Evolutionary conservation across 2,888 invertebrate species (phyloP).

Genomic region (Zhengitettix transpicula): DNA sequence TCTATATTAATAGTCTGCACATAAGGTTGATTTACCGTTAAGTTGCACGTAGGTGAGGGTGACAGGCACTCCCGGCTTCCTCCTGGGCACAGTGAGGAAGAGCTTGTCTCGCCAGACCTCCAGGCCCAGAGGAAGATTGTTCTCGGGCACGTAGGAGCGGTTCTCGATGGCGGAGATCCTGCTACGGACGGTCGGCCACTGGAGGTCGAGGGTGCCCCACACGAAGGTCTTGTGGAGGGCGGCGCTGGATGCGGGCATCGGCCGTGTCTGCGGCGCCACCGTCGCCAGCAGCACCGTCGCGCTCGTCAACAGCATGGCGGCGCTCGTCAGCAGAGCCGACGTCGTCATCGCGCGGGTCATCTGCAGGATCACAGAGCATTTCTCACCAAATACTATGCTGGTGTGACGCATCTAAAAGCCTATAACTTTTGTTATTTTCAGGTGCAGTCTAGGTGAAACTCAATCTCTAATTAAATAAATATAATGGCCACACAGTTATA

Average conservation of each 20-base stretch:
- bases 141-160: conserved; percentile 47
- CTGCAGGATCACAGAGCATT: not conserved
- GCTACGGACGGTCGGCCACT: conserved; percentile 20
- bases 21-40: not conserved
- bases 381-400: too few relatives aligned
- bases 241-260: not conserved
- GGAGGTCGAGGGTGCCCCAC: not conserved
- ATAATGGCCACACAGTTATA: too few relatives aligned
- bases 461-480: too few relatives aligned
- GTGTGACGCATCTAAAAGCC: too few relatives aligned
- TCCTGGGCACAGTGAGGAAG: conserved; percentile 60
- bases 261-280: not conserved
- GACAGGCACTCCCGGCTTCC: conserved; percentile 55
- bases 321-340: not conserved
- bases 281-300: not conserved
- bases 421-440: too few relatives aligned
- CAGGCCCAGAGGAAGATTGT: conserved; percentile 54
- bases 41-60: conserved; percentile 34
- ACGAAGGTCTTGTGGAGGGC: not conserved
- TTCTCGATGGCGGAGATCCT: conserved; percentile 35
- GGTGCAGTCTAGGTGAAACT: too few relatives aligned
- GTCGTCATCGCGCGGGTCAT: not conserved
- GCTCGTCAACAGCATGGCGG: not conserved
- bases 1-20: too few relatives aligned
- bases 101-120: conserved; percentile 38